These are phyloP conservation scores for Hypotaenidia philippensis DNA, from an alignment of 2,797 vertebrate species.

Conservation along the genomic window DNA sequence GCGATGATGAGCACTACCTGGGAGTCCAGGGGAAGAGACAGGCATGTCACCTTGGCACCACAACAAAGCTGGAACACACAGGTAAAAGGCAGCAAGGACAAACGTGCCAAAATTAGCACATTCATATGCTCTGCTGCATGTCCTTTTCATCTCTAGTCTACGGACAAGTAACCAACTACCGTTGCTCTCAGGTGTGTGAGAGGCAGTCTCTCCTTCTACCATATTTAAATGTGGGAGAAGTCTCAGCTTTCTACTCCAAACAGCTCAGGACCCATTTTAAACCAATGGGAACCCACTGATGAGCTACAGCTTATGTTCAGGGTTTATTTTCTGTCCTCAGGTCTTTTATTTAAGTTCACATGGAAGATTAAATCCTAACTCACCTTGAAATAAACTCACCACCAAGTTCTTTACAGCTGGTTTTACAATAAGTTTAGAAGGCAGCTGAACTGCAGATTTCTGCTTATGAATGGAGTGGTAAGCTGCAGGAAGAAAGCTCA, in stretches of 20 bases:
- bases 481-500: not conserved
- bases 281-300: not conserved
- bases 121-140: not conserved
- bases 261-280: not conserved
- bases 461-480: not conserved
- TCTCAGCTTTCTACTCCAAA: accelerated
- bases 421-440: not conserved
- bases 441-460: not conserved
- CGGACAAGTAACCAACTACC: not conserved
- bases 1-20: not conserved
- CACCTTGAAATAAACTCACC: not conserved
- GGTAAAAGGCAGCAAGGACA: not conserved
- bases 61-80: not conserved
- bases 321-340: not conserved
- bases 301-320: not conserved
- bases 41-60: not conserved
- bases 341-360: not conserved
- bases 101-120: not conserved
- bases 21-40: not conserved
- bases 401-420: not conserved
- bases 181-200: not conserved
- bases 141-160: not conserved
- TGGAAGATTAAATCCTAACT: not conserved
- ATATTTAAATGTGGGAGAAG: not conserved
- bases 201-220: not conserved